Evolutionary conservation across 2,888 invertebrate genomes (phyloP).

Genomic region (Drosophila vallismaia): DNA sequence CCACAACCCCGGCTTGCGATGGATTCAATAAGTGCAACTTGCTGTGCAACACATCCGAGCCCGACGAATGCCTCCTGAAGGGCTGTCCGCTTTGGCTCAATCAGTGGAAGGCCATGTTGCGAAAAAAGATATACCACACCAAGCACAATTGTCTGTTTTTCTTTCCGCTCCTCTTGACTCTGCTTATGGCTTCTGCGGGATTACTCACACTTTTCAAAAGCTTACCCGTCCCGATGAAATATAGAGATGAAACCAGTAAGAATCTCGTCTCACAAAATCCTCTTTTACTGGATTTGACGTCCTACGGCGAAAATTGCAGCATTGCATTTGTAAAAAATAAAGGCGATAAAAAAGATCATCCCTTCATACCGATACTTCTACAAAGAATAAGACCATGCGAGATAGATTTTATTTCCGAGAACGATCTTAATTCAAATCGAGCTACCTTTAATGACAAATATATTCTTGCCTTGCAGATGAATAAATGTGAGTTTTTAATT

Average conservation of each 20-base stretch:
- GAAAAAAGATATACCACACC: constrained; percentile 87
- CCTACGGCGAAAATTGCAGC: constrained; percentile 45
- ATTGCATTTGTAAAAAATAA: constrained; percentile 78
- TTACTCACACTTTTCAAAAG: constrained; percentile 60
- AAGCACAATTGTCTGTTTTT: constrained; percentile 87
- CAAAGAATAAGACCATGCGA: background rate
- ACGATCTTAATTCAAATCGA: background rate
- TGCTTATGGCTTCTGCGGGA: constrained; percentile 84
- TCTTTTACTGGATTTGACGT: background rate
- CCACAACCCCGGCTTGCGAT: constrained; percentile 57
- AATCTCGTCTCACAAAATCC: constrained; percentile 4
- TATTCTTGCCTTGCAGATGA: background rate
- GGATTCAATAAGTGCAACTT: constrained; percentile 88
- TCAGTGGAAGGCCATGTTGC: constrained; percentile 87
- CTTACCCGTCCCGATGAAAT: background rate
- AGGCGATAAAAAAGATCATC: background rate
- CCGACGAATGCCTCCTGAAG: constrained; percentile 37
- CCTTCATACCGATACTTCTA: background rate
- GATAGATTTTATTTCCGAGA: background rate
- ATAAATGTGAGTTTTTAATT: constrained; percentile 2
- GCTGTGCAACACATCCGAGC: constrained; percentile 81
- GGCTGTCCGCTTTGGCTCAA: constrained; percentile 84
- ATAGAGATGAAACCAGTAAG: background rate
- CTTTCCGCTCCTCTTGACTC: constrained; percentile 87
- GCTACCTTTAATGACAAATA: background rate